Percentiles rank a stretch among this genome's conserved stretches.
Conservation (phyloP, 2,113 vertebrate species). For the Oryctolagus cuniculus region DNA sequence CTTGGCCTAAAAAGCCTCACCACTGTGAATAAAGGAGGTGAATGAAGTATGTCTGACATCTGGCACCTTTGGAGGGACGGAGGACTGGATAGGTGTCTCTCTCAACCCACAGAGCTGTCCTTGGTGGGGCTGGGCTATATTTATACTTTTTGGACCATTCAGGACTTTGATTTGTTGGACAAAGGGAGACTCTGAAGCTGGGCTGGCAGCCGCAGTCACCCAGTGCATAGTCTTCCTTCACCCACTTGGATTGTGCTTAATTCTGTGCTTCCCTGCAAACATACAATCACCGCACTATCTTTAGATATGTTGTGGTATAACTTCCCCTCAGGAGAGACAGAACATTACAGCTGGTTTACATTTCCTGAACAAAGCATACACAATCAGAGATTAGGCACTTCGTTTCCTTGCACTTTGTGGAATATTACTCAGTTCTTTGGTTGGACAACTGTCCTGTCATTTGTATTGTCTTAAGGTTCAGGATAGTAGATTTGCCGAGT, state of each 20-base stretch:
- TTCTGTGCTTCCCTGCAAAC: conserved; percentile 77
- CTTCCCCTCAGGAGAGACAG: conserved; percentile 76
- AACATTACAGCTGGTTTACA: conserved; percentile 71
- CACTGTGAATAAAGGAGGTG: background rate
- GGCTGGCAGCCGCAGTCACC: conserved; percentile 58
- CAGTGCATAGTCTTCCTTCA: conserved; percentile 54
- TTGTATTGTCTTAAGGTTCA: background rate
- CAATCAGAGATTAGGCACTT: conserved; percentile 37
- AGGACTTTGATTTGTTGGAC: conserved; percentile 62
- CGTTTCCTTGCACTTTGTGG: conserved; percentile 47
- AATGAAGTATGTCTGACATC: background rate
- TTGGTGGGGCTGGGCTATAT: conserved; percentile 9
- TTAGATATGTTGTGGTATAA: conserved; percentile 83
- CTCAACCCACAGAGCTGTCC: conserved; percentile 21
- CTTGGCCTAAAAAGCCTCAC: background rate
- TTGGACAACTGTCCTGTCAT: conserved; percentile 58
- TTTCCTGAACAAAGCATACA: conserved; percentile 74
- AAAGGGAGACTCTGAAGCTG: conserved; percentile 50
- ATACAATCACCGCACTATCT: conserved; percentile 83
- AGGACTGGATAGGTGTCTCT: background rate
- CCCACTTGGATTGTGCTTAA: conserved; percentile 74
- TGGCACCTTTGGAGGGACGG: background rate
- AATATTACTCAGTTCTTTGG: conserved; percentile 41
- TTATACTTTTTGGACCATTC: background rate
- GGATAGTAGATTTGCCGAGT: background rate